Conservation (phyloP, 2,113 vertebrate genomes). For the Paraplagusia blochii region DNA sequence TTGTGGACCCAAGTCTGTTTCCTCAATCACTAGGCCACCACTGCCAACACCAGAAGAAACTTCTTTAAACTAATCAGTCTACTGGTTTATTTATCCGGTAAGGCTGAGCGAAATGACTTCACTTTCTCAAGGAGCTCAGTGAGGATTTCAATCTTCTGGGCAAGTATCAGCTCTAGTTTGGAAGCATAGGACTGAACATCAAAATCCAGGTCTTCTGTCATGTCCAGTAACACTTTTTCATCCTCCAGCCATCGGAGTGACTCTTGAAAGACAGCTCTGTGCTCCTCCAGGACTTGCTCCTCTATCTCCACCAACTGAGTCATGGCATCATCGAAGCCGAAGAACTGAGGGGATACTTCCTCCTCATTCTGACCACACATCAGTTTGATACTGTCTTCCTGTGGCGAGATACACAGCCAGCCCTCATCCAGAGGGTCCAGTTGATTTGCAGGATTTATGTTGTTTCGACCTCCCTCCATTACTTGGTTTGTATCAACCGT, state of each 20-base stretch:
- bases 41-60: too few relatives aligned
- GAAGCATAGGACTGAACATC: slow-evolving; percentile 94
- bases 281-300: slow-evolving; percentile 96
- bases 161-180: slow-evolving; percentile 94
- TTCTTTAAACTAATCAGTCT: slow-evolving; percentile 81
- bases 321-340: slow-evolving; percentile 96
- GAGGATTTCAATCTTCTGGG: slow-evolving; percentile 96
- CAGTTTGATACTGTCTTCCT: slow-evolving; percentile 96
- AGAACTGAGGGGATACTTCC: slow-evolving; percentile 95
- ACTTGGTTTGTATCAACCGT: slow-evolving; percentile 84
- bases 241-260: slow-evolving; percentile 96
- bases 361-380: slow-evolving; percentile 99
- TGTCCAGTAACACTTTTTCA: slow-evolving; percentile 93
- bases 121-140: slow-evolving; percentile 96
- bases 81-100: slow-evolving; percentile 98
- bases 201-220: slow-evolving; percentile 98
- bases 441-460: slow-evolving; percentile 85
- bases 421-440: slow-evolving; percentile 90
- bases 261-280: slow-evolving; percentile 95
- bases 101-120: slow-evolving; percentile 93
- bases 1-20: too few relatives aligned
- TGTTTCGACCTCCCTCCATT: slow-evolving; percentile 82
- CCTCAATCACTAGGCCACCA: too few relatives aligned
- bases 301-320: slow-evolving; percentile 99
- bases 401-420: slow-evolving; percentile 88